phyloP scores from a whole-genome alignment of 2,888 invertebrate species.

The Leptopilina syphax region DNA sequence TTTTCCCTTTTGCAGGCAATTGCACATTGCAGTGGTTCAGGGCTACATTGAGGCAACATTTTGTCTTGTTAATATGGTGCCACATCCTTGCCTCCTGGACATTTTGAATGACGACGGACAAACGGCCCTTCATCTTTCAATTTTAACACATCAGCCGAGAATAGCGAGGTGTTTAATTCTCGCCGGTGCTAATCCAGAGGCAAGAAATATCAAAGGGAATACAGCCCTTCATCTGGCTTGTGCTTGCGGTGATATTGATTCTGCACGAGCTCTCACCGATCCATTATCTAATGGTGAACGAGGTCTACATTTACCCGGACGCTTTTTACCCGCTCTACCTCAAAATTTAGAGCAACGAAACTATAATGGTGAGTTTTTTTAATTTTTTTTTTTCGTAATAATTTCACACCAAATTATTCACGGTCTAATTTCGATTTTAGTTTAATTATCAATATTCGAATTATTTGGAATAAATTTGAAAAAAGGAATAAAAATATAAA shows the following conservation, averaged over 20 bases:
- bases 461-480: too few species aligned
- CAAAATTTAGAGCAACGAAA: constrained; percentile 88
- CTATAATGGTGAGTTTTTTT: constrained; percentile 85
- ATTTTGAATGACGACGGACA: constrained; percentile 88
- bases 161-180: constrained; percentile 87
- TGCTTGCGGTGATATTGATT: constrained; percentile 82
- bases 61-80: constrained; percentile 87
- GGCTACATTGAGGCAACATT: constrained; percentile 85
- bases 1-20: constrained; percentile 80
- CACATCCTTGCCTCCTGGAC: constrained; percentile 87
- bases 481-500: too few species aligned
- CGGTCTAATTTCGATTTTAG: neutral
- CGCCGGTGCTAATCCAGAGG: constrained; percentile 84
- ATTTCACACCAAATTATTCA: neutral
- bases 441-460: too few species aligned
- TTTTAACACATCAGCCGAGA: constrained; percentile 85
- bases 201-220: constrained; percentile 86
- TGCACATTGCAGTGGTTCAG: constrained; percentile 91
- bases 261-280: constrained; percentile 85
- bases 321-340: constrained; percentile 77
- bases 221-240: constrained; percentile 93
- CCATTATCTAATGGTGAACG: constrained; percentile 80
- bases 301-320: constrained; percentile 60
- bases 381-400: neutral
- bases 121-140: constrained; percentile 92